phyloP scores from a whole-genome alignment of 2,797 vertebrate species.

The Dryobates pubescens region DNA sequence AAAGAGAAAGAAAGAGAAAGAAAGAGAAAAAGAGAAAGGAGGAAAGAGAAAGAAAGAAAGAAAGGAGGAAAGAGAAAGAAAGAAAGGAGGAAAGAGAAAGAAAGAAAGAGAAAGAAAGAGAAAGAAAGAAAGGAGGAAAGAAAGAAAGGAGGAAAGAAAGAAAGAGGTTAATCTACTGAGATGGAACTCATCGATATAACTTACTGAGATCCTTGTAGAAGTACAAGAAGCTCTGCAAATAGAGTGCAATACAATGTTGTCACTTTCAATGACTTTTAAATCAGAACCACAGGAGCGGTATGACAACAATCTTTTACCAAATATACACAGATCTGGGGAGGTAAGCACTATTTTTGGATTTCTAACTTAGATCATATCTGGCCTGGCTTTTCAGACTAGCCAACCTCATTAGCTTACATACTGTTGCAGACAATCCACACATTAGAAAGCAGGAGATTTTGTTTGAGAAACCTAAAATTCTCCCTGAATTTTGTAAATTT shows the following conservation, averaged over 20 bases:
- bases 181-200: background rate
- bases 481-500: background rate
- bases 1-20: no score
- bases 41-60: no score
- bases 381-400: background rate
- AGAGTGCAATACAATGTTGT: background rate
- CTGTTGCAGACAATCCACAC: background rate
- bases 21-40: no score
- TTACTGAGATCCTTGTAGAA: background rate
- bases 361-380: slow-evolving; percentile 4
- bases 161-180: background rate
- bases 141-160: no score
- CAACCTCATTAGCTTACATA: background rate
- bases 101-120: background rate
- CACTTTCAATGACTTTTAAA: slow-evolving; percentile 13
- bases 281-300: background rate
- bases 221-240: background rate
- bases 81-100: no score
- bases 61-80: no score
- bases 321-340: background rate
- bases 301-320: background rate
- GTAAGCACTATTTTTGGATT: background rate
- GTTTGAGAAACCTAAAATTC: background rate
- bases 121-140: background rate
- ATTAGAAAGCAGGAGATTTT: background rate